These are phyloP conservation scores for Rhagium mordax DNA, from an alignment of 2,888 invertebrate species.

Conservation along the genomic window DNA sequence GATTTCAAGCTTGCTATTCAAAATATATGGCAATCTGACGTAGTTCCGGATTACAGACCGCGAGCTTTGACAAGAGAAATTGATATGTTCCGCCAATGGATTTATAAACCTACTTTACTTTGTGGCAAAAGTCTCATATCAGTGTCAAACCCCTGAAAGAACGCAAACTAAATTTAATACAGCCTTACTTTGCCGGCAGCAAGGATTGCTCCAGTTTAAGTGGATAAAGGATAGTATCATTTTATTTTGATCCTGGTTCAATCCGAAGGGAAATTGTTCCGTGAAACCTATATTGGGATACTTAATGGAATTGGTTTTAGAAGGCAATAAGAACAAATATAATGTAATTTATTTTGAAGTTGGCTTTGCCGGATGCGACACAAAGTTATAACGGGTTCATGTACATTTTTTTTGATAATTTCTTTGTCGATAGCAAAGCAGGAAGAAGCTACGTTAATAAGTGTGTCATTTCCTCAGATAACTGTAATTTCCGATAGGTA, in stretches of 20 bases:
- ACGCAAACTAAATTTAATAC: conserved; percentile 15
- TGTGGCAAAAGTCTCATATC: neutral
- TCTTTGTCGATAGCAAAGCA: too few relatives aligned
- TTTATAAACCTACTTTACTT: neutral
- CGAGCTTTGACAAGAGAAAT: neutral
- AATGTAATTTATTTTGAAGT: conserved; percentile 2
- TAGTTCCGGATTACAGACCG: neutral
- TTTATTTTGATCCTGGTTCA: conserved; percentile 10
- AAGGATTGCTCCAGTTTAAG: conserved; percentile 7
- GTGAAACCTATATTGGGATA: neutral
- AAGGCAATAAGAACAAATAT: neutral
- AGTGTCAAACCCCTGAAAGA: neutral
- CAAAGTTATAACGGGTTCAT: neutral
- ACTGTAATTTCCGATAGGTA: too few relatives aligned
- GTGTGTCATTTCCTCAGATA: too few relatives aligned
- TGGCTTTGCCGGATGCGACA: neutral
- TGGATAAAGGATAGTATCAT: conserved; percentile 13
- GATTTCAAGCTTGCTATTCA: neutral
- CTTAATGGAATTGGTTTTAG: conserved; percentile 15
- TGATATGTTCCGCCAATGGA: neutral
- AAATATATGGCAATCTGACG: neutral
- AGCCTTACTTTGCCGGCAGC: neutral
- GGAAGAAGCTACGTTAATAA: too few relatives aligned
- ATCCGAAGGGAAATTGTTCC: conserved; percentile 13
- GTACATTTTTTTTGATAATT: too few relatives aligned